Conservation (phyloP, 2,797 vertebrate species). For the Coccyzus lansbergi region DNA sequence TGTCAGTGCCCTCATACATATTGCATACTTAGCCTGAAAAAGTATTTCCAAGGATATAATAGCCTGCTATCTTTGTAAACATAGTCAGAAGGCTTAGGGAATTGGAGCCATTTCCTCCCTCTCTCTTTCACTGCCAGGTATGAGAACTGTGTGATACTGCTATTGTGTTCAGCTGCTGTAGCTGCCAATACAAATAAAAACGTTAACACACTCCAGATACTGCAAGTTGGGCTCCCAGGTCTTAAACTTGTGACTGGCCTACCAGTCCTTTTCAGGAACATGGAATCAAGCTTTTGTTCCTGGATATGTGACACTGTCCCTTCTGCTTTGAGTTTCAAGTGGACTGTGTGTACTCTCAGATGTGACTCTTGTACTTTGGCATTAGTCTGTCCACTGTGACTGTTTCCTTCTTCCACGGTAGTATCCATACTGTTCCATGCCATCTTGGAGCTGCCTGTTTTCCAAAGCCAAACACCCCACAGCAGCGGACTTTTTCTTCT, state of each 20-base stretch:
- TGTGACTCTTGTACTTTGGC: fast-evolving
- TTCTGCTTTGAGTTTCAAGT: neutral
- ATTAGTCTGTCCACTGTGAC: neutral
- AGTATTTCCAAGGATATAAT: neutral
- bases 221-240: neutral
- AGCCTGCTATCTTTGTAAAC: neutral
- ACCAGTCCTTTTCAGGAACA: neutral
- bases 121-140: neutral
- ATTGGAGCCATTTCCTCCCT: neutral
- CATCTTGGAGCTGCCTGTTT: neutral
- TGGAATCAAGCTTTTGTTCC: neutral
- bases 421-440: neutral
- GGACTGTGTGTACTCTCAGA: neutral
- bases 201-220: neutral
- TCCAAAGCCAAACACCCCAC: neutral
- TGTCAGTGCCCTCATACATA: neutral
- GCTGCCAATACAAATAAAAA: neutral
- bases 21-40: neutral
- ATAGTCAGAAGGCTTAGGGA: neutral
- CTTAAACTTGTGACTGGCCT: neutral
- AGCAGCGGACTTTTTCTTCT: neutral
- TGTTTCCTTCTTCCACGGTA: neutral
- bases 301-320: neutral
- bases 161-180: neutral
- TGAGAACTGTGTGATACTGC: neutral